These are phyloP conservation scores for Perithous albicinctus DNA, from an alignment of 2,888 invertebrate genomes.

Conservation along the genomic window DNA sequence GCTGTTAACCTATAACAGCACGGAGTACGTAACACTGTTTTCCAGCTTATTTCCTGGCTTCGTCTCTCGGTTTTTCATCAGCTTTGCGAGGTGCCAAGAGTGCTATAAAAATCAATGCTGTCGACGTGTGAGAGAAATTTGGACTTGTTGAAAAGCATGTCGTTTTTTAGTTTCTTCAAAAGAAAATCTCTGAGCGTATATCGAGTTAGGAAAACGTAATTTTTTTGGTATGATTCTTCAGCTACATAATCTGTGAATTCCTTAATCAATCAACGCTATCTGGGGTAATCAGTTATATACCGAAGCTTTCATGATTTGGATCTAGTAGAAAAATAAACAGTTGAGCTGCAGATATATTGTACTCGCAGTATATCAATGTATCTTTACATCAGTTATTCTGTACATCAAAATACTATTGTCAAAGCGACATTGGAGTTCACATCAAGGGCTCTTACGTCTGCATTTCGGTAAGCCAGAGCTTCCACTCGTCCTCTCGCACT, in stretches of 20 bases:
- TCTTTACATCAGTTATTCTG: not conserved
- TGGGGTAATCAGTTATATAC: too few relatives aligned
- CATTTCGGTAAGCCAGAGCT: conserved; percentile 34
- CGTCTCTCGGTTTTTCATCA: conserved; percentile 64
- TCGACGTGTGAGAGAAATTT: not conserved
- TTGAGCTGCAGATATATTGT: not conserved
- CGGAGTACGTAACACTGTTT: not conserved
- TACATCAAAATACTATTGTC: conserved; percentile 5
- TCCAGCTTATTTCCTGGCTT: not conserved
- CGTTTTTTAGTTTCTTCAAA: too few relatives aligned
- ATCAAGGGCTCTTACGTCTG: conserved; percentile 7
- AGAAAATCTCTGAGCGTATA: too few relatives aligned
- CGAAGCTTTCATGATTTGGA: too few relatives aligned
- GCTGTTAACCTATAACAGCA: not conserved
- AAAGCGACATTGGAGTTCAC: not conserved
- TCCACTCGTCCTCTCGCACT: conserved; percentile 38
- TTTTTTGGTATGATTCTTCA: too few relatives aligned
- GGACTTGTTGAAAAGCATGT: too few relatives aligned
- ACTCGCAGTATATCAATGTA: not conserved
- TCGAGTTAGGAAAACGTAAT: too few relatives aligned
- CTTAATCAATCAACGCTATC: too few relatives aligned
- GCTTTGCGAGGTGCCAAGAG: conserved; percentile 64
- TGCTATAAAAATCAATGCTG: conserved; percentile 1
- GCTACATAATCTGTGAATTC: too few relatives aligned
- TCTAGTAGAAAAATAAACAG: not conserved